Evolutionary conservation across 2,113 vertebrate genomes (phyloP), one percentile per base, ranked within the genome.

Genomic region (Machaerirhynchus nigripectus): DNA sequence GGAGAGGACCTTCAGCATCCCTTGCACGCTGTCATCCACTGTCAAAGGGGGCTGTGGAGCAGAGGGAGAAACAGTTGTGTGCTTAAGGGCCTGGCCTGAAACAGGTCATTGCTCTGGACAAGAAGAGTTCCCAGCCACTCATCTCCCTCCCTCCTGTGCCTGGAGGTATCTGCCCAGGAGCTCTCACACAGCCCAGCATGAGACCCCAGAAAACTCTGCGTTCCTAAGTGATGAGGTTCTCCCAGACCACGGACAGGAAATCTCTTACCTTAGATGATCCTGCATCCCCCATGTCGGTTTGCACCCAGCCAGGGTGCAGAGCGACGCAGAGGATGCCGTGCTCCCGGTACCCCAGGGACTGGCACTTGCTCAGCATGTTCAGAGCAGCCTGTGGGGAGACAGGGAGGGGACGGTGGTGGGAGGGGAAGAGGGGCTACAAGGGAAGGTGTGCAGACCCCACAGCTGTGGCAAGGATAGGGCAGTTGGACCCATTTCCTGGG

Each of bases 1-100:
- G 20, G 93, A 82, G 2, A 98, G 76, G 17, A 97, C 90, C 10
- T 94, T 95, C 87, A 98, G 77, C 79, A 98, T 95, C 11, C 77
- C 95, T 40, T 5, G 23, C 20, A 93, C 90, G 0, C 97, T 97
- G n/a, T 37, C n/a, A 4, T 89, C 94, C 26, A 91, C 81, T 2
- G 87, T 94, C 70, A 97, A 1, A 1, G 95, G 90, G 15, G 95
- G 78, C 96, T 97, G 70, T 3, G 33, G 35, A 49, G 15, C 52
- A 94, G 70, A 63, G 20, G 24, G 13, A 70, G 19, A 68, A 24
- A 18, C 19, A 42, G 31, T 24, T 24, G 7, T 8, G 8, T 33
- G 83, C 56, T 92, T 59, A 5, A 91, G 50, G 53, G 13, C 37
- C 64, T 44, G 56, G 20, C 19, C 35, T 60, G 53, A 77, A 37